These are phyloP conservation scores for Psammodynastes pulverulentus DNA, from an alignment of 2,113 vertebrate genomes.

Conservation along the genomic window DNA sequence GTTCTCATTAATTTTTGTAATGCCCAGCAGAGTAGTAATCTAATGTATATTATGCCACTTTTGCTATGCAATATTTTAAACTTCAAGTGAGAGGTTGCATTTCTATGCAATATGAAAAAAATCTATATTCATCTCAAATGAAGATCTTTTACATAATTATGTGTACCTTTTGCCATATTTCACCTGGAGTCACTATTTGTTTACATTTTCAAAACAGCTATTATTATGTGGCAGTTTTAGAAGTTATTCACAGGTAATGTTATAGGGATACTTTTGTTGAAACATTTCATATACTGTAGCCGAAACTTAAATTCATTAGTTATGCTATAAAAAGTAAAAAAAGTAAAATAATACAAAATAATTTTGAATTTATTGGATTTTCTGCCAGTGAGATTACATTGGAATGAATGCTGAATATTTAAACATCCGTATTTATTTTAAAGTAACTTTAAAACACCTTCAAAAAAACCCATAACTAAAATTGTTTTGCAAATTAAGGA, in stretches of 20 bases:
- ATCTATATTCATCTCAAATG: neutral
- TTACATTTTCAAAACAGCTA: neutral
- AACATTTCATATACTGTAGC: neutral
- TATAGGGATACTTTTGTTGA: neutral
- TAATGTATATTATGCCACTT: neutral
- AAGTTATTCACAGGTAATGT: neutral
- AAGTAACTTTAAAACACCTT: neutral
- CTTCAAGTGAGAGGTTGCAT: neutral
- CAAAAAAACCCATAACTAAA: neutral
- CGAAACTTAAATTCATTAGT: neutral
- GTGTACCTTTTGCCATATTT: neutral
- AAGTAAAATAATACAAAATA: neutral
- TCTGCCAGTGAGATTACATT: neutral
- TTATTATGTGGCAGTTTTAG: neutral
- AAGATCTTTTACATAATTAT: neutral
- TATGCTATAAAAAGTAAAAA: neutral
- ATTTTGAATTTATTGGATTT: neutral
- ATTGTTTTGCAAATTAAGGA: neutral
- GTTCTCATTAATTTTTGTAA: neutral
- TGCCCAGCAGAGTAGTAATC: neutral
- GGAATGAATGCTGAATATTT: neutral
- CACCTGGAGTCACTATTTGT: neutral
- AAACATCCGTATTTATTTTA: neutral
- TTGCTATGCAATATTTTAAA: neutral
- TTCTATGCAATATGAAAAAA: neutral